phyloP scores from a whole-genome alignment of 1,140 invertebrate species.

The Grapholita molesta region DNA sequence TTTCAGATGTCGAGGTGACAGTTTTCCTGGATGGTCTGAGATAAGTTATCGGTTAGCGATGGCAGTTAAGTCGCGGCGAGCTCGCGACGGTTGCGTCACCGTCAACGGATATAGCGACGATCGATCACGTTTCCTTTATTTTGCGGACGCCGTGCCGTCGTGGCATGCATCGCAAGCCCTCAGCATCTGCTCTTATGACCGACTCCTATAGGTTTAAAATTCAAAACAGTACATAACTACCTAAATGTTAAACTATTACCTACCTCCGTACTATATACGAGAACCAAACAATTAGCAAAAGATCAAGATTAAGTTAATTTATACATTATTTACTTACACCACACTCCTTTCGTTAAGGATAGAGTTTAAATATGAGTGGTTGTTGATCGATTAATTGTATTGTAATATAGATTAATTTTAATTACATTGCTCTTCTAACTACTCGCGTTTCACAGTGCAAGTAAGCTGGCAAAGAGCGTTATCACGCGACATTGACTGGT shows the following conservation, averaged over 20 bases:
- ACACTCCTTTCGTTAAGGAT: too few species aligned
- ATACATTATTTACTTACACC: too few species aligned
- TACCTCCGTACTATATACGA: too few species aligned
- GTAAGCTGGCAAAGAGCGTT: background rate
- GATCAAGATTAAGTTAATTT: too few species aligned
- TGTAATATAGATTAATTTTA: too few species aligned
- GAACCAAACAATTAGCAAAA: too few species aligned
- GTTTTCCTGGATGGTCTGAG: background rate
- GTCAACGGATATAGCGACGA: constrained; percentile 52
- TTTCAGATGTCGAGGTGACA: background rate
- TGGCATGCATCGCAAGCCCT: background rate
- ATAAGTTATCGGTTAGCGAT: background rate
- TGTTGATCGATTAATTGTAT: too few species aligned
- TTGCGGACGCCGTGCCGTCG: constrained; percentile 19
- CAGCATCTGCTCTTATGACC: background rate
- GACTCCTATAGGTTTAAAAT: background rate
- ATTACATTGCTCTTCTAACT: background rate
- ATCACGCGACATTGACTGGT: background rate
- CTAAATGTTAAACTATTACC: background rate
- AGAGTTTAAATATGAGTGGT: too few species aligned
- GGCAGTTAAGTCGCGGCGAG: constrained; percentile 1
- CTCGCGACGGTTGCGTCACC: constrained; percentile 40
- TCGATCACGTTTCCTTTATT: constrained; percentile 47
- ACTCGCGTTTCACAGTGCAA: background rate
- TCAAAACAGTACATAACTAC: background rate